Evolutionary conservation across 2,888 invertebrate species (phyloP), one percentile per base, ranked within the genome.

Genomic region (Bombyx huttoni): DNA sequence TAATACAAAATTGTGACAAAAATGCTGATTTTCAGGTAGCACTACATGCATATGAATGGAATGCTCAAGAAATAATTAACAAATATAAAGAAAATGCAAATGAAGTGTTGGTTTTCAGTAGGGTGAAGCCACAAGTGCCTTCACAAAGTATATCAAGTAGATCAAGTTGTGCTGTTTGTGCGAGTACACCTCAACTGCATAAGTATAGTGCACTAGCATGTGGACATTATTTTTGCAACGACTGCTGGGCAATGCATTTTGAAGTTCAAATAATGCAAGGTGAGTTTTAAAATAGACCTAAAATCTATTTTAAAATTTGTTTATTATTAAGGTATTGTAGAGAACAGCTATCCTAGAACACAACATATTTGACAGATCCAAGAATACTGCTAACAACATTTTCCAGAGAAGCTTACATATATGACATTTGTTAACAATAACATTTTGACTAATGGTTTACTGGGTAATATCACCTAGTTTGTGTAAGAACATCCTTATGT

Each of bases 221-320:
- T 87, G 94, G 94, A 24, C 98, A 99, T 85, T 91, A 92, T 58
- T 99, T 98, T 82, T 99, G 99, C 81, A 94, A 94, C 79, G 95
- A 96, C 60, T 99, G 99, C 81, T 99, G 99, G 99, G 92, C 93
- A 56, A 94, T 92, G 90, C 97, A 98, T 90, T 97, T 98, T 82
- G 97, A 98, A 91, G 95, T 97, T 69, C 98, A 98, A 91, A 96
- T 98, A 65, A 92, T 92, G 81, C 96, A 96, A 88, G 96, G 97
- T 82, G 24, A 24, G 24, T 24, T 24, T 24, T 24, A 24, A 24
- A 5, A 24, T 24, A 24, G 2, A 24, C 3, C 24, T 24, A 24
- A 24, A 24, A 24, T 24, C 24, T 24, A 5, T 24, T 24, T 24
- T 24, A 24, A 24, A 24, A 24, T n/a, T n/a, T 24, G 24, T 24